A percentile compares a stretch with the other conserved stretches of the same genome.
Conservation (phyloP, 30 jellyfish, hydroid and myxozoan genomes). For the Turritopsis dohrnii region DNA sequence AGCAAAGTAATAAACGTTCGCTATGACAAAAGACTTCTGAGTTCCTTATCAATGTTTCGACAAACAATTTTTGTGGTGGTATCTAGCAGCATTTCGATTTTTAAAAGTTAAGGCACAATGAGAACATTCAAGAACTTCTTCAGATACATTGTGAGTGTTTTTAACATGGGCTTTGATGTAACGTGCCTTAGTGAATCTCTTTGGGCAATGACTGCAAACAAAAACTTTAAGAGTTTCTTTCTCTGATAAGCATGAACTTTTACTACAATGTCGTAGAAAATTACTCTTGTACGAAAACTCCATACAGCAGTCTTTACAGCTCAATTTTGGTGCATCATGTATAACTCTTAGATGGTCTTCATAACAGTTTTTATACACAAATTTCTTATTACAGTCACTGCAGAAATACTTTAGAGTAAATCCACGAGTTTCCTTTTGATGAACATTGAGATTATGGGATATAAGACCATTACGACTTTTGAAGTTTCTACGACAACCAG, state of each 20-base stretch:
- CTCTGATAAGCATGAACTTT: neutral
- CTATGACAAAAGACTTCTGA: neutral
- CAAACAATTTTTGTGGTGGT: neutral
- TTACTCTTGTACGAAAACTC: neutral
- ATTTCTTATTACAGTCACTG: no score
- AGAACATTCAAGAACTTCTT: neutral
- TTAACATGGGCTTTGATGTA: neutral
- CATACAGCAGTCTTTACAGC: neutral
- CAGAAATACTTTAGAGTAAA: neutral
- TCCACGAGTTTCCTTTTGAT: neutral
- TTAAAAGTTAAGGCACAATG: neutral
- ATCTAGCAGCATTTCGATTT: neutral
- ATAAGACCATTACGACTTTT: neutral
- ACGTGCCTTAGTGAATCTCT: neutral
- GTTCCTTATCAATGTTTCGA: neutral
- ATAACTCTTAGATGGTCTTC: neutral
- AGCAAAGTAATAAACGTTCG: no score
- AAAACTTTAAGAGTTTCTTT: neutral
- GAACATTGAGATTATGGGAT: neutral
- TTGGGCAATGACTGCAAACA: neutral
- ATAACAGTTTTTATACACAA: no score
- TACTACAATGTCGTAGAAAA: neutral
- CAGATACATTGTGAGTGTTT: neutral
- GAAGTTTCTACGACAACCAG: neutral
- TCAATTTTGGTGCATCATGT: neutral